phyloP scores from a whole-genome alignment of 2,888 invertebrate genomes.

The Aphodius granarius region DNA sequence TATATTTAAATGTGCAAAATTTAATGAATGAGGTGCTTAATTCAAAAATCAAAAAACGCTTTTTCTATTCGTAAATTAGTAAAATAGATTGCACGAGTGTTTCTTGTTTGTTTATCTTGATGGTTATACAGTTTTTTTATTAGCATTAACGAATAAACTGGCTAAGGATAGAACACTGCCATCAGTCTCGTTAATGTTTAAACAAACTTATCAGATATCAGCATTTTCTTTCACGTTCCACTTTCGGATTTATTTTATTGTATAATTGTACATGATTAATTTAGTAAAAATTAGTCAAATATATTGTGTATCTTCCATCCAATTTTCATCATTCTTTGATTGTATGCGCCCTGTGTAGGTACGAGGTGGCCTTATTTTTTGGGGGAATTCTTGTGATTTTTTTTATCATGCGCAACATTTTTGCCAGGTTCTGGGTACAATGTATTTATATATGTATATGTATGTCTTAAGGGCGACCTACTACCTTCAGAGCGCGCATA shows the following conservation, averaged over 20 bases:
- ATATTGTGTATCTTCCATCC: conserved; percentile 11
- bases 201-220: background rate
- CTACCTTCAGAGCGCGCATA: conserved; percentile 5
- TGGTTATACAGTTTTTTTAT: background rate
- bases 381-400: conserved; percentile 25
- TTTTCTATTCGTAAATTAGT: background rate
- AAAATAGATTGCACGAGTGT: background rate
- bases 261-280: conserved; percentile 37
- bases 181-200: conserved; percentile 29
- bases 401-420: background rate
- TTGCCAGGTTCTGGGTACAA: background rate
- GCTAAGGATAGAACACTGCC: conserved; percentile 44
- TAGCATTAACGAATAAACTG: background rate
- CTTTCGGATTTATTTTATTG: conserved; percentile 29
- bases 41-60: background rate
- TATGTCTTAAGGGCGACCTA: background rate
- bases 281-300: conserved; percentile 25
- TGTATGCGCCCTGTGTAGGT: background rate
- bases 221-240: conserved; percentile 12
- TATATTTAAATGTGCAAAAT: background rate
- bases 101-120: background rate
- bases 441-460: background rate
- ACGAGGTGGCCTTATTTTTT: conserved; percentile 11
- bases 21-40: background rate
- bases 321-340: conserved; percentile 1